phyloP scores from a whole-genome alignment of 1,140 invertebrate species.

The Hormaphis cornu region DNA sequence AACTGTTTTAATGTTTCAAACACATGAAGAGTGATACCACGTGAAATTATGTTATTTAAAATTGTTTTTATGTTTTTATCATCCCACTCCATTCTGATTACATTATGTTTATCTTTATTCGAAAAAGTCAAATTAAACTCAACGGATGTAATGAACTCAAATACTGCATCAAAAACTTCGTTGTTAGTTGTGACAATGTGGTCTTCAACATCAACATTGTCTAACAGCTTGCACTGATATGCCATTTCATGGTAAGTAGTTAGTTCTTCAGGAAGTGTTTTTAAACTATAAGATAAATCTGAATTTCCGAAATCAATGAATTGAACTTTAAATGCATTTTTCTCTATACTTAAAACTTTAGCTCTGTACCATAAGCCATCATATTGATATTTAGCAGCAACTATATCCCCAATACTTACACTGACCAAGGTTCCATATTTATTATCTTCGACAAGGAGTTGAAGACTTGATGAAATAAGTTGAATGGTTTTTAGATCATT shows the following conservation, averaged over 20 bases:
- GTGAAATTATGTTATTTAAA: slow-evolving; percentile 8
- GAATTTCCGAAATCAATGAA: slow-evolving; percentile 20
- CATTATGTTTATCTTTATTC: neutral
- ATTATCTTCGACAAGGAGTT: neutral
- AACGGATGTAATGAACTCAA: neutral
- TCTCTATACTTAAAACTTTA: neutral
- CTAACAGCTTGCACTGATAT: neutral
- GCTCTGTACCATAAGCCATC: slow-evolving; percentile 21
- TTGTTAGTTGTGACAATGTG: neutral
- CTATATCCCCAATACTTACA: neutral
- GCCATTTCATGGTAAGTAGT: neutral
- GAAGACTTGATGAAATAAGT: neutral
- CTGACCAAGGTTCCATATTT: neutral
- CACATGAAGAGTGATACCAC: neutral
- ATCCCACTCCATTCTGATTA: neutral
- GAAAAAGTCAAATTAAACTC: neutral
- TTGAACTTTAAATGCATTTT: neutral
- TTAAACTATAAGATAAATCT: neutral
- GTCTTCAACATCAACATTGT: slow-evolving; percentile 7
- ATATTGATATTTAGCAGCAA: slow-evolving; percentile 15
- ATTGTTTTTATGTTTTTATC: neutral
- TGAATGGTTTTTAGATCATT: neutral
- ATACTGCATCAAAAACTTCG: neutral
- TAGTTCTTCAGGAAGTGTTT: neutral
- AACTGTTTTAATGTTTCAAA: neutral